Base-by-base conservation (phyloP, 1,140 invertebrate species). In the Drosophila fuyamai region DNA sequence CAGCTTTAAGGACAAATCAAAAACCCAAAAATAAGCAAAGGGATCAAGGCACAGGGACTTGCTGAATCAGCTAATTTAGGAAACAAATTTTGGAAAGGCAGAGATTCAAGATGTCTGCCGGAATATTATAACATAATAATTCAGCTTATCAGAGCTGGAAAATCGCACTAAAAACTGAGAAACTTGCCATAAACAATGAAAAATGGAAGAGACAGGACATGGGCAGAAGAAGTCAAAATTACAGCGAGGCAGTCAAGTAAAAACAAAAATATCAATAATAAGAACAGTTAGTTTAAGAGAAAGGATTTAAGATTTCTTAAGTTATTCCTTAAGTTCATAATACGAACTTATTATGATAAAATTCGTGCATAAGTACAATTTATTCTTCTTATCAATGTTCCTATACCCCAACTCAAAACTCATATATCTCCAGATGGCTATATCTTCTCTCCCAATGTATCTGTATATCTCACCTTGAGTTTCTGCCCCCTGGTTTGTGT, bases 71-170 rank as follows among this genome's bases (percentile, higher is more conserved):
- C 85, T 65, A 35, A 54, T 29, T 61, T 50, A 50, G 7, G 13
- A 6, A 48, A 48, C 5, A 18, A 18, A 50, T 18, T 4, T 23
- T 9, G n/a, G 53, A 14, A 0, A 14, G 40, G 4, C 5, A 10
- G 48, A 62, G 70, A 50, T 74, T 56, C 27, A 50, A 66, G 61
- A 76, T 76, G 72, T 76, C 73, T 76, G 73, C 61, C 76, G 40
- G 84, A 84, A 89, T 89, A 89, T 89, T 89, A 89, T 81, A 89
- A 89, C 80, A 89, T 78, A 78, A 89, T 89, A 89, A 90, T 84
- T 89, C 53, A 60, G 58, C 59, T 75, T 89, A 89, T 89, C 84
- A 46, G 51, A 10, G 76, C 60, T 84, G 77, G 71, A 89, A 89
- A 80, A 89, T 89, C 84, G 65, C 70, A 89, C 81, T 84, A 84